Conservation (phyloP, 2,888 invertebrate genomes). For the Mythimna ferrago region DNA sequence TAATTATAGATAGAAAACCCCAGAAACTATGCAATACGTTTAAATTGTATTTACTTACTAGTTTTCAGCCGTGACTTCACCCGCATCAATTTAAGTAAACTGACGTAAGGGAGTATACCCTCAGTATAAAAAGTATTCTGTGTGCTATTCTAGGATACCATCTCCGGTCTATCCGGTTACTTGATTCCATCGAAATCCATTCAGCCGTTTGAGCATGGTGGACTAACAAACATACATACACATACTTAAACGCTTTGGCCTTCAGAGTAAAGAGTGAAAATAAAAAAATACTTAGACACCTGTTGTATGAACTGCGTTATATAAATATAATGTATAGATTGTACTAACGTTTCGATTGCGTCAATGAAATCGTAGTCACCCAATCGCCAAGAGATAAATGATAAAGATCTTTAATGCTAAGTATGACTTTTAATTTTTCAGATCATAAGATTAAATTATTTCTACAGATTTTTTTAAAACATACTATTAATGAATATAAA, state of each 20-base stretch:
- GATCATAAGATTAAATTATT: background rate
- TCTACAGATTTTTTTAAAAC: background rate
- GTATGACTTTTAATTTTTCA: constrained; percentile 12
- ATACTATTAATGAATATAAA: background rate
- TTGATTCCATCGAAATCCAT: too few relatives aligned
- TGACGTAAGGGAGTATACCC: too few relatives aligned
- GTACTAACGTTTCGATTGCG: constrained; percentile 8
- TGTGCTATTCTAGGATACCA: too few relatives aligned
- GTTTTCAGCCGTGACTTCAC: too few relatives aligned
- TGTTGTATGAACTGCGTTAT: background rate
- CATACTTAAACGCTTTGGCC: too few relatives aligned
- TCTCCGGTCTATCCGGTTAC: too few relatives aligned
- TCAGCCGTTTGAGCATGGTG: too few relatives aligned
- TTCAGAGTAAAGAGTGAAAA: background rate
- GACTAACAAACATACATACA: too few relatives aligned
- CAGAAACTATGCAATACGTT: background rate
- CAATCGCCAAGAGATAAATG: background rate
- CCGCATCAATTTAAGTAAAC: too few relatives aligned
- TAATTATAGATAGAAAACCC: background rate
- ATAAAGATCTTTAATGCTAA: background rate
- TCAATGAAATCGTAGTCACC: constrained; percentile 3
- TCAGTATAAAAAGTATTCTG: too few relatives aligned
- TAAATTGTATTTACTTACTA: background rate
- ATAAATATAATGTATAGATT: background rate
- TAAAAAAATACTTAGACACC: background rate